Evolutionary conservation across 1,140 invertebrate species (phyloP), one percentile per base, ranked within the genome.

Genomic region (Microplitis mediator): DNA sequence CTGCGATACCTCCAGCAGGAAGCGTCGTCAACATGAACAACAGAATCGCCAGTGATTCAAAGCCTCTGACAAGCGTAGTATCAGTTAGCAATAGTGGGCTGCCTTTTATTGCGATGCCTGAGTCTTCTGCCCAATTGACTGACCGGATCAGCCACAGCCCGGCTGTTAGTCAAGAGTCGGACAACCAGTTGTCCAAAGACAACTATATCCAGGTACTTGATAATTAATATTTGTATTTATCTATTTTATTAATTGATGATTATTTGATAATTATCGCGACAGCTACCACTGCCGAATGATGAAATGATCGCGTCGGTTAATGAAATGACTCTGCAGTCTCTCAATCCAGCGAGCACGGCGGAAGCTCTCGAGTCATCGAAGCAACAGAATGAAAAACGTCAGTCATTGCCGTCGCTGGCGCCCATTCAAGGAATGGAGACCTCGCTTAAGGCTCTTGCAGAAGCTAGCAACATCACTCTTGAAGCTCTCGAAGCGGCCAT

Each of bases 401-500:
- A 82, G 75, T 74, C 82, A 34, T 73, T 85, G 13, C 79, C 87
- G 3, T 81, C 82, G 0, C 69, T 86, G 6, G 78, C 70, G 6
- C 86, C 81, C 50, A 89, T 85, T 71, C 90, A 79, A 80, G 87
- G 81, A 76, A 90, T 80, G 89, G 89, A 78, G 84, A 88, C 74
- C 65, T 91, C 74, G 70, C 87, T 84, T 78, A 90, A 82, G 56
- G 77, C 82, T 8, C 81, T 91, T 2, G 89, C 90, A 0, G 86
- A 90, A 56, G 92, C 92, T 0, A 92, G 92, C 11, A 94, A 94
- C 77, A 91, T 94, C 39, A 93, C 91, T 0, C 89, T 93, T 72
- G 92, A 93, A 67, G 91, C 92, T 5, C 88, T 94, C 1, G 91
- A 93, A 76, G 89, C 92, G 14, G 92, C 93, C 0, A 92, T 94